These are phyloP conservation scores for Psilopsiagon aurifrons DNA, from an alignment of 2,113 vertebrate genomes.

Conservation along the genomic window DNA sequence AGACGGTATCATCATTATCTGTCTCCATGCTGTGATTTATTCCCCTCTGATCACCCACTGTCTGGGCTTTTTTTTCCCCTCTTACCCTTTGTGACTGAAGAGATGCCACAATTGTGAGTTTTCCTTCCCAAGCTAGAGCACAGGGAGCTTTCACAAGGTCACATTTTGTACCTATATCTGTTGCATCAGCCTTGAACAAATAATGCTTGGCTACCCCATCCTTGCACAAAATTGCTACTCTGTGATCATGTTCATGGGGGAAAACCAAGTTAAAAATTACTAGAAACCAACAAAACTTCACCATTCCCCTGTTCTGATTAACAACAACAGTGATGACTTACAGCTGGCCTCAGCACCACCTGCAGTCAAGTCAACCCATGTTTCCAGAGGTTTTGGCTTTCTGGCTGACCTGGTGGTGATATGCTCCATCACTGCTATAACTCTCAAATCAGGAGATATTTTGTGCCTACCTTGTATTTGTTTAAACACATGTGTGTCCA, in stretches of 20 bases:
- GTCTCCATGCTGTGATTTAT: background rate
- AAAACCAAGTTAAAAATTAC: background rate
- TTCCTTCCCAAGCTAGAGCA: background rate
- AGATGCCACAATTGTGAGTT: background rate
- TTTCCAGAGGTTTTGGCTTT: background rate
- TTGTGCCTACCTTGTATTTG: background rate
- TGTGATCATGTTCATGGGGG: background rate
- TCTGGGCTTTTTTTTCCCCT: background rate
- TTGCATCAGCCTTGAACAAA: background rate
- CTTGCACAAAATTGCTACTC: background rate
- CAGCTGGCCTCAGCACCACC: slow-evolving; percentile 16
- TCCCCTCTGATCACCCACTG: background rate
- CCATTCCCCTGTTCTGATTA: background rate
- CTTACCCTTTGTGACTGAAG: background rate
- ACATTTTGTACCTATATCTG: background rate
- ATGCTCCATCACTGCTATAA: background rate
- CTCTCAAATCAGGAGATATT: background rate
- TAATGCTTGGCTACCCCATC: background rate
- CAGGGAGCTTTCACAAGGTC: background rate
- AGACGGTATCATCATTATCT: background rate
- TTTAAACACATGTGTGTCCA: slow-evolving; percentile 5
- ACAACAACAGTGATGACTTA: background rate
- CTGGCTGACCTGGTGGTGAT: background rate
- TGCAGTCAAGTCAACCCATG: background rate
- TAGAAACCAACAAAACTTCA: background rate